Evolutionary conservation across 2,113 vertebrate genomes (phyloP).

Genomic region (Apaloderma vittatum): DNA sequence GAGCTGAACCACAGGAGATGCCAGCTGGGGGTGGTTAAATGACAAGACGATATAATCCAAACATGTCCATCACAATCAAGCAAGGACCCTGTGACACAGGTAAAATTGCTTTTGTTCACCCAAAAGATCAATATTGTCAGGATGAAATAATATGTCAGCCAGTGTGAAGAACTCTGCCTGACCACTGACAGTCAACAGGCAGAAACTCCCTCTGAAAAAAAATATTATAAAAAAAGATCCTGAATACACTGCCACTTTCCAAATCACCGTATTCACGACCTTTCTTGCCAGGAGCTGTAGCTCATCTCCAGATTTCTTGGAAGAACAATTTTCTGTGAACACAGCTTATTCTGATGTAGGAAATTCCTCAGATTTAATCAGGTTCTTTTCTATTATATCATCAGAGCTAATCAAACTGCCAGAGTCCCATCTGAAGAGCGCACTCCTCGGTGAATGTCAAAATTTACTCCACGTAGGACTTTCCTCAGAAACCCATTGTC

Average conservation of each 20-base stretch:
- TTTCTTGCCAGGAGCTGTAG: neutral
- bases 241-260: neutral
- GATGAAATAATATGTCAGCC: slow-evolving; percentile 11
- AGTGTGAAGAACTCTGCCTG: neutral
- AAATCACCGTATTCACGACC: neutral
- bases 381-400: neutral
- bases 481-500: neutral
- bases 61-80: slow-evolving; percentile 26
- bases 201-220: slow-evolving; percentile 1
- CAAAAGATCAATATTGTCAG: slow-evolving; percentile 46
- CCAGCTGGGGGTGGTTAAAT: neutral
- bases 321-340: neutral
- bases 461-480: neutral
- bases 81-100: slow-evolving; percentile 12
- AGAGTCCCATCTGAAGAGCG: neutral
- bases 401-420: neutral
- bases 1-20: neutral
- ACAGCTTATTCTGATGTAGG: neutral
- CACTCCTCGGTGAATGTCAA: rapidly evolving
- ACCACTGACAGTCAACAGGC: neutral
- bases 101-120: slow-evolving; percentile 57
- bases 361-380: neutral
- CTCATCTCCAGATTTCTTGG: neutral
- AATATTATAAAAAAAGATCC: neutral
- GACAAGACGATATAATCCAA: slow-evolving; percentile 27